Evolutionary conservation across 2,888 invertebrate genomes (phyloP).

Genomic region (Strigamia crassipes): DNA sequence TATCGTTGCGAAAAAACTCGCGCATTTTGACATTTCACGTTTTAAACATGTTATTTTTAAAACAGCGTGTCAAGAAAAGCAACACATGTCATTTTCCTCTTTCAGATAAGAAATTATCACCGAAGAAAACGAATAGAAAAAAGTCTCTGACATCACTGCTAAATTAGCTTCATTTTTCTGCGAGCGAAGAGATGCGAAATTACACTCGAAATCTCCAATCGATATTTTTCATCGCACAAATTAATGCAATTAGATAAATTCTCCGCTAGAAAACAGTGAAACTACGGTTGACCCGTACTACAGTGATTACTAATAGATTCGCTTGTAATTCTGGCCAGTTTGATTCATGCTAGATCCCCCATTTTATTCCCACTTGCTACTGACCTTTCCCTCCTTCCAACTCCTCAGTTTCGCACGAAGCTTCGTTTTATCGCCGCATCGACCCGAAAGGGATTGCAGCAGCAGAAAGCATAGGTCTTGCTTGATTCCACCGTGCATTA

Average conservation of each 20-base stretch:
- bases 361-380: neutral
- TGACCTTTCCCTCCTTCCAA: constrained; percentile 1
- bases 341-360: constrained; percentile 12
- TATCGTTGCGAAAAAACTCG: neutral
- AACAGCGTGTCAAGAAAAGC: neutral
- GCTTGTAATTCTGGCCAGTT: neutral
- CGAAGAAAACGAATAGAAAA: neutral
- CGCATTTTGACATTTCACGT: neutral
- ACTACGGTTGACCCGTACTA: neutral
- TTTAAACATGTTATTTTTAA: neutral
- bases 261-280: neutral
- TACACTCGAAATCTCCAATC: neutral
- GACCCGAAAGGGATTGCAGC: constrained; percentile 23
- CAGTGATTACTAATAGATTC: neutral
- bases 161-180: constrained; percentile 3
- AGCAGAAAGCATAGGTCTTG: constrained; percentile 27
- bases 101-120: neutral
- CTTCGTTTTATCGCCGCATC: constrained; percentile 21
- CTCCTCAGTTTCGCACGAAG: neutral
- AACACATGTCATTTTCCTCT: neutral
- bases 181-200: neutral
- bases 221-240: neutral
- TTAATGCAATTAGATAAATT: constrained; percentile 1
- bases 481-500: constrained; percentile 31
- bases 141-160: neutral